Percentiles rank a stretch among this genome's conserved stretches.
Conservation (phyloP, 2,888 invertebrate genomes). For the Scaptomyza polygonia region DNA sequence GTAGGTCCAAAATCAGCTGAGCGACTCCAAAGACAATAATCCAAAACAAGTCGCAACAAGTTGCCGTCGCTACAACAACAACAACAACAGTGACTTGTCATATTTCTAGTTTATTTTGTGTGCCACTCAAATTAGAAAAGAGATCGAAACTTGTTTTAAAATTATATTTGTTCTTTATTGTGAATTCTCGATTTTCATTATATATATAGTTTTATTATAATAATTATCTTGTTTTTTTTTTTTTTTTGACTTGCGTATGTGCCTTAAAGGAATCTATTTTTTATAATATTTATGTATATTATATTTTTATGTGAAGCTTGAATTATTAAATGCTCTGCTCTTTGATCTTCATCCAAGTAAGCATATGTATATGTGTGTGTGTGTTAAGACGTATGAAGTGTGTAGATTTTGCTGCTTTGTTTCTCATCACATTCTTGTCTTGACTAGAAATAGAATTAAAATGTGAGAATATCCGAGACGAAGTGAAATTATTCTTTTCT, state of each 20-base stretch:
- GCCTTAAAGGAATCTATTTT: conserved; percentile 16
- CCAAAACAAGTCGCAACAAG: conserved; percentile 29
- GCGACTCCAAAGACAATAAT: conserved; percentile 12
- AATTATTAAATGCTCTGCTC: conserved; percentile 17
- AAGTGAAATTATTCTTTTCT: background rate
- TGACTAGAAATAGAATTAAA: background rate
- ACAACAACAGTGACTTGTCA: conserved; percentile 16
- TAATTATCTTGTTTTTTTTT: conserved; percentile 14
- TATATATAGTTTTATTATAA: conserved; percentile 16
- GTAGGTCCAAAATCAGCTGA: conserved; percentile 62
- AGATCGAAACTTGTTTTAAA: conserved; percentile 33
- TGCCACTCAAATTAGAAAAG: background rate
- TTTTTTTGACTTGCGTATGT: conserved; percentile 19
- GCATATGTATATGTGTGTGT: conserved; percentile 7
- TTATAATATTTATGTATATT: too few relatives aligned
- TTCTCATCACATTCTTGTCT: background rate
- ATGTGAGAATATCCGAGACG: background rate
- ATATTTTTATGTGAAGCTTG: conserved; percentile 12
- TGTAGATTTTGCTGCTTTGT: conserved; percentile 8
- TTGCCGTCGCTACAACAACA: background rate
- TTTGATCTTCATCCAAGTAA: conserved; percentile 14
- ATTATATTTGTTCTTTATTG: conserved; percentile 54
- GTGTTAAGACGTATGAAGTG: conserved; percentile 17
- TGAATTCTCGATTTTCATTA: conserved; percentile 44
- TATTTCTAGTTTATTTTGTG: conserved; percentile 4